Evolutionary conservation across 2,888 invertebrate species (phyloP).

Genomic region (Torymus texanus): DNA sequence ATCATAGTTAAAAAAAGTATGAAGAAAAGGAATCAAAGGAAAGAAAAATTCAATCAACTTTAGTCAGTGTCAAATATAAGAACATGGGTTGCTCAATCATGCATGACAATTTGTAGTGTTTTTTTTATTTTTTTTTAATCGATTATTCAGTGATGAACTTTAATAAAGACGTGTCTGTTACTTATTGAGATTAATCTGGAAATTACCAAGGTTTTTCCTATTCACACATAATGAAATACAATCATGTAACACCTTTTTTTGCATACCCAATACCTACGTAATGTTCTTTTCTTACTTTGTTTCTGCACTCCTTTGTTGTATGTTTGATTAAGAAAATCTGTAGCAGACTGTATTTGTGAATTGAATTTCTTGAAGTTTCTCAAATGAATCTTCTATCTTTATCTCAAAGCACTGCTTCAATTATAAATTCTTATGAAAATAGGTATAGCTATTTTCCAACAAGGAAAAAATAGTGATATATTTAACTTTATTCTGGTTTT

Average conservation of each 20-base stretch:
- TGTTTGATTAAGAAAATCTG: constrained; percentile 3
- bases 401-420: too few species aligned
- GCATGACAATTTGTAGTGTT: constrained; percentile 14
- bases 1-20: background rate
- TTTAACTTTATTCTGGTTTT: too few species aligned
- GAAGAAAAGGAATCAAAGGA: background rate
- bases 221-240: constrained; percentile 22
- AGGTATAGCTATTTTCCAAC: too few species aligned
- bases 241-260: constrained; percentile 40
- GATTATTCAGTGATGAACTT: constrained; percentile 7
- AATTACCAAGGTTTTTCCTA: constrained; percentile 40
- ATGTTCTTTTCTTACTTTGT: constrained; percentile 24
- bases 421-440: too few species aligned
- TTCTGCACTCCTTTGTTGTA: constrained; percentile 8
- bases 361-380: too few species aligned
- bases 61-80: constrained; percentile 5
- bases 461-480: too few species aligned
- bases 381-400: too few species aligned
- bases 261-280: constrained; percentile 7
- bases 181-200: constrained; percentile 20
- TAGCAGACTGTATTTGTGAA: background rate
- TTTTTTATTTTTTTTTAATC: constrained; percentile 18
- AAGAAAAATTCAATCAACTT: constrained; percentile 23
- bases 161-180: constrained; percentile 28
- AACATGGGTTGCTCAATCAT: constrained; percentile 17